These are phyloP conservation scores for Atopsyche davidsoni DNA, from an alignment of 1,140 invertebrate species.

Conservation along the genomic window DNA sequence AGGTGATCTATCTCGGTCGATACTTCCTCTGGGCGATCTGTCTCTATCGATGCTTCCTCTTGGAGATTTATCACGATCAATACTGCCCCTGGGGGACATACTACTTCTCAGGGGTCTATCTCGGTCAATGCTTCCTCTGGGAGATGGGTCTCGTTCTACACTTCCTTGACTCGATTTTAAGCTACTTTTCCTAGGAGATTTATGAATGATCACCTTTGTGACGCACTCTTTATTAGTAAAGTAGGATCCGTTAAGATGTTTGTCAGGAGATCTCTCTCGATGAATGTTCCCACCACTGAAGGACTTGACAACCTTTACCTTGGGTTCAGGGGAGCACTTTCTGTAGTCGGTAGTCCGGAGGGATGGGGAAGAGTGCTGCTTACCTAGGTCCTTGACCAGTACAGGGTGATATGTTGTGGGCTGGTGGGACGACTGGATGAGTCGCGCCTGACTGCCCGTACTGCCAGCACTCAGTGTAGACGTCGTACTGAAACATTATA, in stretches of 20 bases:
- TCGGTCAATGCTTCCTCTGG: slow-evolving; percentile 26
- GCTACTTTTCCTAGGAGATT: slow-evolving; percentile 47
- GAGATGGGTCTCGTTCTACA: slow-evolving; percentile 20
- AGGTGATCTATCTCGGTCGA: slow-evolving; percentile 35
- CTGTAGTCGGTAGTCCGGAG: slow-evolving; percentile 33
- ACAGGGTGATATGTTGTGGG: slow-evolving; percentile 83
- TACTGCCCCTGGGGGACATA: slow-evolving; percentile 30
- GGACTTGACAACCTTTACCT: slow-evolving; percentile 43
- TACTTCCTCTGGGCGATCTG: slow-evolving; percentile 32
- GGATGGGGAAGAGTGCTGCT: slow-evolving; percentile 49
- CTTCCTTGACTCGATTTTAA: slow-evolving; percentile 38
- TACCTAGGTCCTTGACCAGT: slow-evolving; percentile 81
- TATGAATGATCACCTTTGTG: slow-evolving; percentile 48
- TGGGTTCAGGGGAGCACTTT: slow-evolving; percentile 35
- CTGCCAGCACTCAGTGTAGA: slow-evolving; percentile 90
- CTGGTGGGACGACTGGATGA: slow-evolving; percentile 89
- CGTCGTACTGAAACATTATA: slow-evolving; percentile 62
- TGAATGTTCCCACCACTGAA: slow-evolving; percentile 45
- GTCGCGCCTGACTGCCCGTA: slow-evolving; percentile 85
- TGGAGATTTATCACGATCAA: slow-evolving; percentile 7
- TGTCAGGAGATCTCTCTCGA: slow-evolving; percentile 41
- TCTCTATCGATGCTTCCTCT: slow-evolving; percentile 31
- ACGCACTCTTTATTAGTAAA: slow-evolving; percentile 41
- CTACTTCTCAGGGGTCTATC: slow-evolving; percentile 42
- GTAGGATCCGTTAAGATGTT: slow-evolving; percentile 35